Evolutionary conservation across 2,888 invertebrate genomes (phyloP).

Genomic region (Odontocerum albicorne): DNA sequence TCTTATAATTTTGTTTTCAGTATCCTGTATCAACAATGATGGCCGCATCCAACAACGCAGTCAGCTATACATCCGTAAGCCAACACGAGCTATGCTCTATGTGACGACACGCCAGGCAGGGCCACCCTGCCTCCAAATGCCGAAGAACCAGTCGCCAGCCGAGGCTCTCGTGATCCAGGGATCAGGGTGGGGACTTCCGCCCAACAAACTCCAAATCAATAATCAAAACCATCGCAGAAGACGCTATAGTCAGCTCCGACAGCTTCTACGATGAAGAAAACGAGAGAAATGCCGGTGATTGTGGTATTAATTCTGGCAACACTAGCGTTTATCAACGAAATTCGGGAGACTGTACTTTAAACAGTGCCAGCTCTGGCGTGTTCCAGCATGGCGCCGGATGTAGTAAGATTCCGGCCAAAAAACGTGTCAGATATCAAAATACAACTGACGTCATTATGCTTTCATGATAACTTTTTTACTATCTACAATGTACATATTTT

Average conservation of each 20-base stretch:
- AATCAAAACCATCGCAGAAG: constrained; percentile 33
- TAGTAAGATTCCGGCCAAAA: constrained; percentile 23
- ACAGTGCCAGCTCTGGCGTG: constrained; percentile 4
- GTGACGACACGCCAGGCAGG: constrained; percentile 63
- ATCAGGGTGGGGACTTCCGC: constrained; percentile 32
- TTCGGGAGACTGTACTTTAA: not conserved
- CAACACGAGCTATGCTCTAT: constrained; percentile 69
- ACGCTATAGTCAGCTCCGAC: constrained; percentile 21
- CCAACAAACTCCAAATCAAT: constrained; percentile 20
- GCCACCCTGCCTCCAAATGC: constrained; percentile 45
- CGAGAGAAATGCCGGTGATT: constrained; percentile 2
- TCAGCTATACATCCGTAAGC: constrained; percentile 63
- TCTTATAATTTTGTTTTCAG: constrained; percentile 46
- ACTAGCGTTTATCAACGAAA: constrained; percentile 5
- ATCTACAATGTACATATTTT: not conserved
- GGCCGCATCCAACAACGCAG: constrained; percentile 46
- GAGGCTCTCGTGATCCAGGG: constrained; percentile 31
- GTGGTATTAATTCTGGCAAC: constrained; percentile 5
- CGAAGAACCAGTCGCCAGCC: constrained; percentile 39
- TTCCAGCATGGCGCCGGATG: constrained; percentile 14
- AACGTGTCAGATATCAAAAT: constrained; percentile 32
- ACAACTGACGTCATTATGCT: constrained; percentile 33
- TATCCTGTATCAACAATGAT: constrained; percentile 54
- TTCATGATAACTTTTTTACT: constrained; percentile 20
- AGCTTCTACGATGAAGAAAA: constrained; percentile 25